phyloP scores from a whole-genome alignment of 2,113 vertebrate species.

The Lycaon pictus region DNA sequence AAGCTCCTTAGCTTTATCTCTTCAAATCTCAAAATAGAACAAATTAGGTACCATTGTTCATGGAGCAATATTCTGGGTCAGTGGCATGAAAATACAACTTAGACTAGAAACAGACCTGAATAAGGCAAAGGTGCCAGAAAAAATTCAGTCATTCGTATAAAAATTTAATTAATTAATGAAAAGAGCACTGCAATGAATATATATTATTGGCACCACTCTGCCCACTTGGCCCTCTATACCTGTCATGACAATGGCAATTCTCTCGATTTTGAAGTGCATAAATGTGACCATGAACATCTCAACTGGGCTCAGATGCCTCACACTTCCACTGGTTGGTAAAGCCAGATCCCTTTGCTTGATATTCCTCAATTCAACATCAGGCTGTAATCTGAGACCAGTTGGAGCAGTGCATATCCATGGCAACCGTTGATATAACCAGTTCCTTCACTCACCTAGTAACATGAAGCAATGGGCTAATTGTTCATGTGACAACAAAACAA shows the following conservation, averaged over 20 bases:
- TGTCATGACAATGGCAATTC: background rate
- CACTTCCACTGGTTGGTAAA: background rate
- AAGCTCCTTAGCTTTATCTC: conserved; percentile 22
- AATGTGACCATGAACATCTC: background rate
- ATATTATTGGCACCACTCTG: background rate
- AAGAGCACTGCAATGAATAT: background rate
- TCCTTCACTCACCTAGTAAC: conserved; percentile 61
- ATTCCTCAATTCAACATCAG: background rate
- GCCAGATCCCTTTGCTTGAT: background rate
- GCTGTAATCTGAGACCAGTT: conserved; percentile 41
- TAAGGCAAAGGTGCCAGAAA: background rate
- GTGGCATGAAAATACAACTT: background rate
- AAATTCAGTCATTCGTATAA: background rate
- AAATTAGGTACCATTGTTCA: background rate
- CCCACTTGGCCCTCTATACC: background rate
- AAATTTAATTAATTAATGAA: conserved; percentile 19
- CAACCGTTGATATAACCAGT: conserved; percentile 34
- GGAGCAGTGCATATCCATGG: conserved; percentile 65
- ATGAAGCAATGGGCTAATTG: conserved; percentile 41
- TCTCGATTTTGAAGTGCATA: background rate
- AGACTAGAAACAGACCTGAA: conserved; percentile 6
- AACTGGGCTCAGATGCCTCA: background rate
- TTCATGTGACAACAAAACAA: conserved; percentile 45
- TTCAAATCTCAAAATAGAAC: conserved; percentile 63
- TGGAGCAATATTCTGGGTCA: background rate